Percentiles rank a stretch among this genome's conserved stretches.
phyloP scores from a whole-genome alignment of 2,888 invertebrate genomes.

The Cinara cedri region DNA sequence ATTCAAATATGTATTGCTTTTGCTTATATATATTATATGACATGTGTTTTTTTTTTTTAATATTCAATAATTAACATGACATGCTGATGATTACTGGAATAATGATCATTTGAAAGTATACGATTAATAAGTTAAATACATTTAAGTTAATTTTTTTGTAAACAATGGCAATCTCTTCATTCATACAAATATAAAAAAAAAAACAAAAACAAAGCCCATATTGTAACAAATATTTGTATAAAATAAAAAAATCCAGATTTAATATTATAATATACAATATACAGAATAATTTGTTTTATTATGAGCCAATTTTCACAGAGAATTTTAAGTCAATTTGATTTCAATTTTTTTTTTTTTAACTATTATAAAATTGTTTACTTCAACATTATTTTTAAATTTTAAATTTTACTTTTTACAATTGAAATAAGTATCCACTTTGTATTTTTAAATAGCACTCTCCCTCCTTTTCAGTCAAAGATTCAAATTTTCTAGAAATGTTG shows the following conservation, averaged over 20 bases:
- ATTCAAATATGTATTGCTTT: not conserved
- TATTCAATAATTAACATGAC: conserved; percentile 21
- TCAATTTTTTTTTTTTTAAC: no score
- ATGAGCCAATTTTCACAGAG: no score
- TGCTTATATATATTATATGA: not conserved
- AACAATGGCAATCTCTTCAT: not conserved
- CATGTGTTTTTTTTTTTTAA: not conserved
- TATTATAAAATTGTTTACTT: no score
- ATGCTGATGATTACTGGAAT: conserved; percentile 8
- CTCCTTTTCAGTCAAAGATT: no score
- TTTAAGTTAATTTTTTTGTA: not conserved
- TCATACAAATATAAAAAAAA: not conserved
- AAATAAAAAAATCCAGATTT: conserved; percentile 22
- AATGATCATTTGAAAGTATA: not conserved
- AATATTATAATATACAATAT: not conserved
- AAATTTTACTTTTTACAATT: no score
- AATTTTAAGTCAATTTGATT: no score
- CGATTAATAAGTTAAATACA: not conserved
- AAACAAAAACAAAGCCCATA: conserved; percentile 4
- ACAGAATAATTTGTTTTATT: no score
- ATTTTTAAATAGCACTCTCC: no score
- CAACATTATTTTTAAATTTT: no score
- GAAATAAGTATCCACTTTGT: no score
- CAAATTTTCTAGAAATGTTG: no score
- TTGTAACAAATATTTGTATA: not conserved